These are phyloP conservation scores for Actinemys pallida DNA, from an alignment of 2,113 vertebrate genomes.

Conservation along the genomic window DNA sequence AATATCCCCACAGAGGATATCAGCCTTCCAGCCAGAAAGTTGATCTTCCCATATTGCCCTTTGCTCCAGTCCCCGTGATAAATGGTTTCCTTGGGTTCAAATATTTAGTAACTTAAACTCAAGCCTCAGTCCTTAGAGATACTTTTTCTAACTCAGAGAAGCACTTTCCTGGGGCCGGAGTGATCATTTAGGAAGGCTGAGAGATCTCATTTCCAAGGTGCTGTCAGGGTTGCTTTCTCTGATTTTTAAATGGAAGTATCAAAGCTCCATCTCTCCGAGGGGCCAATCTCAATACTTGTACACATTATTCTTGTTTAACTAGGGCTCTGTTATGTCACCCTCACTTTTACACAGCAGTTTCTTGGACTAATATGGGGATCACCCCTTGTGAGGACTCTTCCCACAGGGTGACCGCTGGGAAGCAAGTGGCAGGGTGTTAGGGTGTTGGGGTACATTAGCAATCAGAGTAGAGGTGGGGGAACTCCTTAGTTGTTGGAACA, in stretches of 20 bases:
- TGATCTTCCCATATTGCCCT: constrained; percentile 13
- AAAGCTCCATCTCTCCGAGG: not conserved
- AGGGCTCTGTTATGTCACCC: not conserved
- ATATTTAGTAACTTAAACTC: constrained; percentile 50
- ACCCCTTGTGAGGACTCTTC: not conserved
- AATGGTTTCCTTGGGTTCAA: constrained; percentile 38
- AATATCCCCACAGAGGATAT: not conserved
- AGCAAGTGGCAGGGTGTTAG: not conserved
- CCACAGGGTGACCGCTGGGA: not conserved
- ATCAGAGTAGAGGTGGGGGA: not conserved
- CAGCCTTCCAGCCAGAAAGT: constrained; percentile 31
- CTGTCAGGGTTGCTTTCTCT: not conserved
- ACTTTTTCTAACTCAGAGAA: not conserved
- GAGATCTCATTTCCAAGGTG: not conserved
- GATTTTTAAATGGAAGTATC: not conserved
- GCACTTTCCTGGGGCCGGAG: not conserved
- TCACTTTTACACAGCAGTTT: not conserved
- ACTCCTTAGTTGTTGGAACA: not conserved
- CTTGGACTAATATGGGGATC: not conserved
- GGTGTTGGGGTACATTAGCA: not conserved
- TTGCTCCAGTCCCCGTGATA: not conserved
- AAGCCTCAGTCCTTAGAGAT: not conserved
- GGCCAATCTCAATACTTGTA: not conserved
- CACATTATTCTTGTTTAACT: fast-evolving
- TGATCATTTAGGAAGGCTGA: fast-evolving